phyloP scores from a whole-genome alignment of 1,140 invertebrate species.

The Formica exsecta region DNA sequence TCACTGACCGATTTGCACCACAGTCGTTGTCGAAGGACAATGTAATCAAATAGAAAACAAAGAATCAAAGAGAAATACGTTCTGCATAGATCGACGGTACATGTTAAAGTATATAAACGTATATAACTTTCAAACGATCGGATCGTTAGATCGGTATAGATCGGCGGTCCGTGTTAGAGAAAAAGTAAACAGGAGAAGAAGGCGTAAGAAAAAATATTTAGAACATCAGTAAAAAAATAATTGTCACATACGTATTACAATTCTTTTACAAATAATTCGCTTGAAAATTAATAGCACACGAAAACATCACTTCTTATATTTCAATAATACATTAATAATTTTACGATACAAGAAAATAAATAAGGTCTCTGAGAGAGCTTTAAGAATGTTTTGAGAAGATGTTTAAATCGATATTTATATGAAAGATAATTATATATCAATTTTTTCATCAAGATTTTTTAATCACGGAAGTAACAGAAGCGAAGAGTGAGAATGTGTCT shows the following conservation, averaged over 20 bases:
- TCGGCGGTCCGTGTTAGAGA: slow-evolving; percentile 23
- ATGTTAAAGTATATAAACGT: slow-evolving; percentile 27
- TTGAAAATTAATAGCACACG: not conserved
- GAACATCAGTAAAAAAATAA: no score
- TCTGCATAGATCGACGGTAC: slow-evolving; percentile 28
- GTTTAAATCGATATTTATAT: not conserved
- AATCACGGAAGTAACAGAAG: slow-evolving; percentile 44
- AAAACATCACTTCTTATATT: not conserved
- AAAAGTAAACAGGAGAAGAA: not conserved
- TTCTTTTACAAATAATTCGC: slow-evolving; percentile 4
- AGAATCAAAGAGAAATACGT: slow-evolving; percentile 38
- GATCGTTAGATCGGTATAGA: slow-evolving; percentile 16
- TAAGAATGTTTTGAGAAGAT: not conserved
- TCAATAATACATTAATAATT: slow-evolving; percentile 6
- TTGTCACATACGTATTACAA: not conserved
- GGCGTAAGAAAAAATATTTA: no score
- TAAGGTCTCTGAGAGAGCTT: not conserved
- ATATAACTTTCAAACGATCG: slow-evolving; percentile 42
- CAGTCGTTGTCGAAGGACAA: not conserved
- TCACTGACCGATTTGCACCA: slow-evolving; percentile 41
- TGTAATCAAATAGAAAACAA: slow-evolving; percentile 37
- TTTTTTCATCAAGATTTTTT: not conserved
- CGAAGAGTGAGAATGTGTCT: slow-evolving; percentile 54
- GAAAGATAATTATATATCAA: not conserved
- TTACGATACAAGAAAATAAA: not conserved